Conservation (phyloP, 2,888 invertebrate species). For the Ceramica pisi region DNA sequence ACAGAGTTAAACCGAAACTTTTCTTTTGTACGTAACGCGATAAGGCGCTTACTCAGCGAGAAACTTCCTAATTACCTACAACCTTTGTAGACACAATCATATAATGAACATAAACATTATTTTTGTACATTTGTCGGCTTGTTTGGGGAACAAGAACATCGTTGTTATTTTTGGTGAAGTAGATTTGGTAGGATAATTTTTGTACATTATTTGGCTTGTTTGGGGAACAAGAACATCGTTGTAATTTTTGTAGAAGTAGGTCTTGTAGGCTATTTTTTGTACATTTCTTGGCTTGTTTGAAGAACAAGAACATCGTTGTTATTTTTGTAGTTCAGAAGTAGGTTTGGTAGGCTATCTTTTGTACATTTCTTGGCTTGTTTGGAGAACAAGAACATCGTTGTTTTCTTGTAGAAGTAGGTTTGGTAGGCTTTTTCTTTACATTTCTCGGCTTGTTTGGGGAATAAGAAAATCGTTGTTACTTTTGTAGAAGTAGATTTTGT, state of each 20-base stretch:
- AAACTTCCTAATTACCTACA: constrained; percentile 58
- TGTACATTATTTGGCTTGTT: too few species aligned
- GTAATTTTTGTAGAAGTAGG: too few species aligned
- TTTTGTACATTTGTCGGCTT: constrained; percentile 10
- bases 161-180: not conserved
- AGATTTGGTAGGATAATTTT: too few species aligned
- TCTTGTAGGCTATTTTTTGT: too few species aligned
- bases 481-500: not conserved
- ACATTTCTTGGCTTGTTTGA: too few species aligned
- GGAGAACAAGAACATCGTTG: too few species aligned
- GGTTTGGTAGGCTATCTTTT: too few species aligned
- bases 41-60: constrained; percentile 56
- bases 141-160: not conserved
- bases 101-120: constrained; percentile 28
- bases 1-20: constrained; percentile 47
- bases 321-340: too few species aligned
- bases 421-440: constrained; percentile 7
- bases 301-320: too few species aligned
- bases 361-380: too few species aligned
- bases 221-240: too few species aligned
- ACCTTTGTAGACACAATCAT: constrained; percentile 41
- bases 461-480: not conserved
- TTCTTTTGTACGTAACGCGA: constrained; percentile 51
- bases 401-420: too few species aligned
- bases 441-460: constrained; percentile 6